Evolutionary conservation across 2,888 invertebrate genomes (phyloP), one percentile per base, ranked within the genome.

Genomic region (Stegana nigrithorax): DNA sequence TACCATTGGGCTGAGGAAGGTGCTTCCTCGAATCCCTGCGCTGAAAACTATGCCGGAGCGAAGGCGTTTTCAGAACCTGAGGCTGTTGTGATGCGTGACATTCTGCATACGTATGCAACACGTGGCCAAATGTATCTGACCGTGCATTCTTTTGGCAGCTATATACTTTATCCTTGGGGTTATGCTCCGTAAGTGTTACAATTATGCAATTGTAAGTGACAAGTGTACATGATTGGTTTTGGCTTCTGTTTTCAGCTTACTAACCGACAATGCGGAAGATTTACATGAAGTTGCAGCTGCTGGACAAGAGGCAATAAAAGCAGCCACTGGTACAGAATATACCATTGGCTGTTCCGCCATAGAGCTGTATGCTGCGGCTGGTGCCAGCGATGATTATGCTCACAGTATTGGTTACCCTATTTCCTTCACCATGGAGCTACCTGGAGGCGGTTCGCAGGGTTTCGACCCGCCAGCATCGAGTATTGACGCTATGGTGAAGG

Each of bases 321-420:
- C 63, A 8, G 72, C 71, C n/a, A 80, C 78, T 7, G 81, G 83
- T 27, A 81, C 81, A 0, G 60, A 29, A 0, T 87, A 87, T 60
- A 63, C 56, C 2, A 77, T 84, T 45, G 86, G 86, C 3, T 68
- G 73, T 26, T 74, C 82, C 14, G 78, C 83, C 2, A 58, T 67
- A 1, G 61, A 76, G 1, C 82, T 86, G 59, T 89, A 90, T 67
- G 75, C 83, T 0, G 88, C 89, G 0, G 75, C 83, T 23, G 91
- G 91, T 0, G 89, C 89, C 6, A 87, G 90, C 66, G 78, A 90
- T 73, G 91, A 92, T 72, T 92, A 89, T 81, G 89, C 89, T 2
- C 89, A 89, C 79, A 87, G 64, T 59, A 67, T 66, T 1, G 79
- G 75, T 0, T 78, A 67, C 42, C 70, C 73, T 10, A 77, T 75